Conservation (phyloP, 2,888 invertebrate genomes). For the Microplitis manilae region DNA sequence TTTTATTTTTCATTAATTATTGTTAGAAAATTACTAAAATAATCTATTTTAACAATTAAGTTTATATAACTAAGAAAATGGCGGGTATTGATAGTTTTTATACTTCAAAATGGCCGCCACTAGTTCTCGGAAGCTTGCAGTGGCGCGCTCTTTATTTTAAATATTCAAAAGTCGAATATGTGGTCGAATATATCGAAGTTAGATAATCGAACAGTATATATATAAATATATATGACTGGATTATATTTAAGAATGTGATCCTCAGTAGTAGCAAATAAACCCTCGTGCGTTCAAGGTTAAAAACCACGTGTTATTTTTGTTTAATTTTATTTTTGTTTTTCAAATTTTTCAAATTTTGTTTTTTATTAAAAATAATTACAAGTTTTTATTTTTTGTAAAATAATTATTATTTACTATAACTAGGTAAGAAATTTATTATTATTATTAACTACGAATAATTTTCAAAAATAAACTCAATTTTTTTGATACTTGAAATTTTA, state of each 20-base stretch:
- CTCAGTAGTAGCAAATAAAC: too few relatives aligned
- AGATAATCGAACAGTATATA: too few relatives aligned
- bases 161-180: neutral
- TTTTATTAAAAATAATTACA: too few relatives aligned
- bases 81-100: neutral
- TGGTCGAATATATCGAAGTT: too few relatives aligned
- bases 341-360: too few relatives aligned
- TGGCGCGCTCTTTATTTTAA: neutral
- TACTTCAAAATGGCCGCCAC: neutral
- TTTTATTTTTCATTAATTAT: too few relatives aligned
- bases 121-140: neutral
- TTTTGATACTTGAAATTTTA: neutral
- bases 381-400: too few relatives aligned
- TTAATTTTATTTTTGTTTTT: too few relatives aligned
- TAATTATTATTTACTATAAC: neutral
- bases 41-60: neutral
- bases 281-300: too few relatives aligned
- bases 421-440: neutral
- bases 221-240: too few relatives aligned
- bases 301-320: too few relatives aligned
- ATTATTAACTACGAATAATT: neutral
- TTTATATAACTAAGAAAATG: neutral
- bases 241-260: too few relatives aligned
- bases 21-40: neutral
- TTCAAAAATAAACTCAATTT: neutral